These are phyloP conservation scores for Trogon melanurus DNA, from an alignment of 2,113 vertebrate species.

Conservation along the genomic window DNA sequence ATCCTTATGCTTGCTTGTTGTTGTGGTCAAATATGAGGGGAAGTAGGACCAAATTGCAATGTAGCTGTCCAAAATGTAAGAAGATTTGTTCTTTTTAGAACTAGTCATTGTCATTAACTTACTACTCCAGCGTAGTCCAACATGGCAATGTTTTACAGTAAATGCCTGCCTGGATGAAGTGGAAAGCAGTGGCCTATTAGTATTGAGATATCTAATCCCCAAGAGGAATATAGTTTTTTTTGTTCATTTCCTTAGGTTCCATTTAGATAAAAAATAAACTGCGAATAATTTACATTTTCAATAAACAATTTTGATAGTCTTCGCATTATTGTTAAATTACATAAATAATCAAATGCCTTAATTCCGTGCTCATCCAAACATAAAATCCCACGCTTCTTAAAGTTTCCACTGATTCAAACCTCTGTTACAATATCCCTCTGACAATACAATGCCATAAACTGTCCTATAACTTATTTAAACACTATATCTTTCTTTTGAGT, in stretches of 20 bases:
- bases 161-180: not conserved
- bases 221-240: not conserved
- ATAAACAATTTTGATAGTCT: not conserved
- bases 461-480: constrained; percentile 16
- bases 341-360: not conserved
- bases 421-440: not conserved
- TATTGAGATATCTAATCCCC: not conserved
- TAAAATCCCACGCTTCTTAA: not conserved
- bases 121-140: not conserved
- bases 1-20: not conserved
- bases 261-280: not conserved
- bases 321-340: not conserved
- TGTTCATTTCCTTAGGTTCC: not conserved
- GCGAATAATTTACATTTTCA: not conserved
- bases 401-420: not conserved
- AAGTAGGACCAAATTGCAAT: not conserved
- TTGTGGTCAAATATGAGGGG: not conserved
- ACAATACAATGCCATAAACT: constrained; percentile 5
- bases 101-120: not conserved
- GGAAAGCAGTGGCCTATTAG: not conserved
- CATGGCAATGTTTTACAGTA: not conserved
- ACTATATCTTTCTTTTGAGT: not conserved
- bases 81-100: not conserved
- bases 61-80: not conserved
- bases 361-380: not conserved